Conservation (phyloP, 1,140 invertebrate species). For the Hypsibius dujardini region DNA sequence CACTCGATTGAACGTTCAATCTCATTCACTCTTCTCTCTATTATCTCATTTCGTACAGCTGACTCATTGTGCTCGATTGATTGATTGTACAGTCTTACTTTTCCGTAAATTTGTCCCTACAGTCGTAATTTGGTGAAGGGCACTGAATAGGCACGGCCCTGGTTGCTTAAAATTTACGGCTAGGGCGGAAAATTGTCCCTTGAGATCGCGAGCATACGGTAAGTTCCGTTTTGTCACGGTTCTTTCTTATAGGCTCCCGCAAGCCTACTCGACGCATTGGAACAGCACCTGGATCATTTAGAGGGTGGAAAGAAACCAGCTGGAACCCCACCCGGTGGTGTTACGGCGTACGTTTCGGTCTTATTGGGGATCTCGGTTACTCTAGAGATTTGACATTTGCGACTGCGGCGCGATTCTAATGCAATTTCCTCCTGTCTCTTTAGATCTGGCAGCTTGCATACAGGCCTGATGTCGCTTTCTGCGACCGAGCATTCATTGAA, state of each 20-base stretch:
- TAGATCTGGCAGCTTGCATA: slow-evolving; percentile 13
- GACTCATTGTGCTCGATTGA: no score
- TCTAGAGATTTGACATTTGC: neutral
- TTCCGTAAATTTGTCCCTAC: no score
- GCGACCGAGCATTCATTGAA: slow-evolving; percentile 14
- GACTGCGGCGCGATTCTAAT: no score
- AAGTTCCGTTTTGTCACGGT: slow-evolving; percentile 20
- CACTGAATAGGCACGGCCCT: no score
- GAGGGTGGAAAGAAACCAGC: slow-evolving; percentile 64
- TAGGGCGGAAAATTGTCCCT: no score
- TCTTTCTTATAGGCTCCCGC: slow-evolving; percentile 60
- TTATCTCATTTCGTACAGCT: neutral
- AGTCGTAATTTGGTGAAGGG: no score
- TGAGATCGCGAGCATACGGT: slow-evolving; percentile 7
- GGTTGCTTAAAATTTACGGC: no score
- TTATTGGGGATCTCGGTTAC: slow-evolving; percentile 1
- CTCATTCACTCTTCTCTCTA: no score
- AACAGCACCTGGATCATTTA: slow-evolving; percentile 76
- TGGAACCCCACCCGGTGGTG: slow-evolving; percentile 21
- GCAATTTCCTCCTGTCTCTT: neutral
- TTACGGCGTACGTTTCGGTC: slow-evolving; percentile 22
- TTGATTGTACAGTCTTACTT: no score
- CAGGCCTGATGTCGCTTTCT: slow-evolving; percentile 1
- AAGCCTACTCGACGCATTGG: slow-evolving; percentile 86
- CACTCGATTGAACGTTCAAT: no score